Evolutionary conservation across 2,113 vertebrate genomes (phyloP), one percentile per base, ranked within the genome.

Genomic region (Platichthys stellatus): DNA sequence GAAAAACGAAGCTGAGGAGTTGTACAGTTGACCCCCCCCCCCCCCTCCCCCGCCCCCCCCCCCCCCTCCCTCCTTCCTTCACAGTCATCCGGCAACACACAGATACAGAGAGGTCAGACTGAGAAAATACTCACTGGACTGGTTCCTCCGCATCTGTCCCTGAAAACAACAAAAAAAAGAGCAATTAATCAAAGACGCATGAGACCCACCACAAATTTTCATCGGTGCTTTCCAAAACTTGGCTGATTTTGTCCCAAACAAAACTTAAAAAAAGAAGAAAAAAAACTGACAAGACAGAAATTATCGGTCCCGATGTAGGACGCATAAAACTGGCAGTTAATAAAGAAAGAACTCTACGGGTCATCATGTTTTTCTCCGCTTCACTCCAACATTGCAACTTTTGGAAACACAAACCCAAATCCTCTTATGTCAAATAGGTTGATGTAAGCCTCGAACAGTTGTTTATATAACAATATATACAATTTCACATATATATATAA

Each of bases 61-160:
- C n/a, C n/a, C 53, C 51, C 24, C 56, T 35, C 26, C n/a, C 17
- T 20, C 47, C 47, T 18, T 51, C 17, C 5, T 18, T 51, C 18
- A 65, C 58, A 78, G 75, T 72, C 72, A 18, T 72, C 68, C 78
- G 74, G 63, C 49, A 83, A 80, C 66, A 81, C 47, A 75, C 67
- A 65, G 59, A 82, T 21, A 82, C 24, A 80, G 62, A 74, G 69
- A 76, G 76, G 77, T 81, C 70, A 78, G 69, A 65, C n/a, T 43
- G 81, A 69, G 67, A 57, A 85, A 92, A 94, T 84, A 97, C 98
- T 98, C 95, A 99, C 98, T 98, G 89, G 97, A 97, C 69, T 95
- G 95, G 94, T 98, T 98, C 89, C 94, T 95, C 91, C 95, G 96
- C 92, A 97, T 96, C 89, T 97, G 97, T 84, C 95, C 96, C 97